phyloP scores from a whole-genome alignment of 2,888 invertebrate species.

The Hypercompe scribonia region DNA sequence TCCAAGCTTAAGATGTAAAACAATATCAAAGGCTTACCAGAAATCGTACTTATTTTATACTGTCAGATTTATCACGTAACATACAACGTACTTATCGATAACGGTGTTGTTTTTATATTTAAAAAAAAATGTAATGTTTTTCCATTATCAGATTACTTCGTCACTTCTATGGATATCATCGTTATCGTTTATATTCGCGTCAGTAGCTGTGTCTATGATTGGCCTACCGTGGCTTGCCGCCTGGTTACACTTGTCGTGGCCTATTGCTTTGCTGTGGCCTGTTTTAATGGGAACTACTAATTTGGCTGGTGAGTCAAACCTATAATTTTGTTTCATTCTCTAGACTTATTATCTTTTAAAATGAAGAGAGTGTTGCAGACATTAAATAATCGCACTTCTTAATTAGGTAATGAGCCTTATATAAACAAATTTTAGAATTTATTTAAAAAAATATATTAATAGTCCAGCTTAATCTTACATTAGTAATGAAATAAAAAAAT shows the following conservation, averaged over 20 bases:
- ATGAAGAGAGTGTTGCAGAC: background rate
- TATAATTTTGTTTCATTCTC: background rate
- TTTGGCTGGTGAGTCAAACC: conserved; percentile 57
- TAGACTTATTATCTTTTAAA: background rate
- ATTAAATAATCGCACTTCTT: background rate
- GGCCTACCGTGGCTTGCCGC: conserved; percentile 64
- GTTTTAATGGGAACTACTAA: conserved; percentile 68
- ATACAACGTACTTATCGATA: background rate
- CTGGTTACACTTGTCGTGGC: conserved; percentile 69
- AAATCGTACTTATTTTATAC: no score
- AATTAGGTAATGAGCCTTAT: background rate
- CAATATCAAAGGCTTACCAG: conserved; percentile 22
- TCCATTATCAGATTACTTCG: conserved; percentile 51
- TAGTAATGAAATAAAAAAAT: background rate
- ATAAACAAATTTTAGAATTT: no score
- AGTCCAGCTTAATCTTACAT: no score
- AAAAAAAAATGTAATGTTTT: background rate
- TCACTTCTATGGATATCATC: conserved; percentile 62
- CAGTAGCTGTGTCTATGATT: conserved; percentile 53
- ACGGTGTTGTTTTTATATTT: background rate
- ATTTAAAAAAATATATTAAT: no score
- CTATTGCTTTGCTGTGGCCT: conserved; percentile 73
- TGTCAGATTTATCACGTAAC: no score
- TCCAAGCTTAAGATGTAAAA: background rate
- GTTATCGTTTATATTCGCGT: conserved; percentile 51